Percentiles rank a stretch among this genome's conserved stretches.
These are phyloP conservation scores for Eupelmus urozonus DNA, from an alignment of 2,888 invertebrate species.

Conservation along the genomic window DNA sequence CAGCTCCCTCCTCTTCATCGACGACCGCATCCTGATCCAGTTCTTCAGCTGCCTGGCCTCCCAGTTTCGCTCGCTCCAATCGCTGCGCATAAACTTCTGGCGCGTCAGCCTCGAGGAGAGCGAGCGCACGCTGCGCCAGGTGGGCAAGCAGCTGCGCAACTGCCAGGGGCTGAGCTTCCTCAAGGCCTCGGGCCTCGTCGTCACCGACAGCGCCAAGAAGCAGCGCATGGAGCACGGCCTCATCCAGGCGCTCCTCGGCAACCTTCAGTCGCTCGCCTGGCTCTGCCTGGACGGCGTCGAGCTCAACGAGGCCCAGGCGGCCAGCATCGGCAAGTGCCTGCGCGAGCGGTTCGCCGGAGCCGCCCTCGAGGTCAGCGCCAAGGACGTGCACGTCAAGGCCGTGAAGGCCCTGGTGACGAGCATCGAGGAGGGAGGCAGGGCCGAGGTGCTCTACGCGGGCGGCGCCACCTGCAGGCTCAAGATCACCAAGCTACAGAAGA, in stretches of 20 bases:
- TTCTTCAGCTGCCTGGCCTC: constrained; percentile 78
- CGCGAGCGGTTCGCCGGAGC: constrained; percentile 74
- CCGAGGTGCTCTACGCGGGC: constrained; percentile 74
- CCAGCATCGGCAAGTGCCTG: constrained; percentile 74
- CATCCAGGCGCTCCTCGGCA: constrained; percentile 71
- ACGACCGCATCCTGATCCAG: constrained; percentile 77
- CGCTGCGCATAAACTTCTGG: constrained; percentile 76
- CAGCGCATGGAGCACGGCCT: constrained; percentile 75
- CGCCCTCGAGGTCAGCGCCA: constrained; percentile 73
- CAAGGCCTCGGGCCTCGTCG: constrained; percentile 73
- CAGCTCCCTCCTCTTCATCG: constrained; percentile 73
- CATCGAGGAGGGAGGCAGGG: constrained; percentile 74
- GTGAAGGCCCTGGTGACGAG: constrained; percentile 74
- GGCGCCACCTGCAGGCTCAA: constrained; percentile 72
- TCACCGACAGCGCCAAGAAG: constrained; percentile 73
- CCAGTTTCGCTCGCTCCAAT: constrained; percentile 76
- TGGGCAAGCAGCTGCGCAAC: constrained; percentile 72
- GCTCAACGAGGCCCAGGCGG: constrained; percentile 71
- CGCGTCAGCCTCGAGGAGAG: constrained; percentile 72
- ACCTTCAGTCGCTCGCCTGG: constrained; percentile 74
- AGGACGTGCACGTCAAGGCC: constrained; percentile 73
- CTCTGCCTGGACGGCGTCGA: constrained; percentile 74
- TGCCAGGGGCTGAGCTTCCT: constrained; percentile 75
- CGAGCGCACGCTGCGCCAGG: constrained; percentile 74
- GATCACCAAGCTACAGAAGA: constrained; percentile 71